phyloP scores from a whole-genome alignment of 1,140 invertebrate species.

The Orchestia grillus region DNA sequence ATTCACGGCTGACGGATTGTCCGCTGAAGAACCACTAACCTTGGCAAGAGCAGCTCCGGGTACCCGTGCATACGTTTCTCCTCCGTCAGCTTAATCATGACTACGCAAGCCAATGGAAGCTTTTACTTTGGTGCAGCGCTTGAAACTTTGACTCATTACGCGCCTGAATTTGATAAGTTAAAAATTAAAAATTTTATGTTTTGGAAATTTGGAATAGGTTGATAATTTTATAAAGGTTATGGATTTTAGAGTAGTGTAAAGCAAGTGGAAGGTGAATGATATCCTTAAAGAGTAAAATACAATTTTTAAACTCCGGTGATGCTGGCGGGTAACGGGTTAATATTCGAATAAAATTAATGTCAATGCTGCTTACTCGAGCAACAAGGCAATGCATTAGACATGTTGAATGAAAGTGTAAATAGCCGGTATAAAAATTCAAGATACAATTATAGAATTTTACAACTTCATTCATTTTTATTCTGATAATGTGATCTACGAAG shows the following conservation, averaged over 20 bases:
- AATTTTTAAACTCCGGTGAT: too few relatives aligned
- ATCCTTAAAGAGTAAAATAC: too few relatives aligned
- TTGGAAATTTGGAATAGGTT: too few relatives aligned
- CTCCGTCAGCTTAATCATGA: background rate
- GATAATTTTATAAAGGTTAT: too few relatives aligned
- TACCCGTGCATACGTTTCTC: background rate
- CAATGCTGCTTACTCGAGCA: background rate
- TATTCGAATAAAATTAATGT: too few relatives aligned
- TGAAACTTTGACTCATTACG: background rate
- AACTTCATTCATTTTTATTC: background rate
- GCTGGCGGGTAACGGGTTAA: too few relatives aligned
- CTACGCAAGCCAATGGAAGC: background rate
- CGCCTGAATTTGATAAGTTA: too few relatives aligned
- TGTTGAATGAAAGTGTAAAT: background rate
- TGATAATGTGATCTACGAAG: background rate
- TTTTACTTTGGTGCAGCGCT: background rate
- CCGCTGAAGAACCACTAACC: constrained; percentile 4
- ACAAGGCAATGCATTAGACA: background rate
- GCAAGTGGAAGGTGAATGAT: too few relatives aligned
- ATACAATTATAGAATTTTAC: too few relatives aligned
- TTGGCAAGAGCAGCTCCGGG: background rate
- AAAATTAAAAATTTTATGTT: too few relatives aligned
- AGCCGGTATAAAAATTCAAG: too few relatives aligned
- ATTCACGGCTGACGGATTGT: constrained; percentile 19
- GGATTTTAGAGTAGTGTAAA: too few relatives aligned